Evolutionary conservation across 2,797 vertebrate genomes (phyloP), one percentile per base, ranked within the genome.

Genomic region (Peromyscus melanophrys): DNA sequence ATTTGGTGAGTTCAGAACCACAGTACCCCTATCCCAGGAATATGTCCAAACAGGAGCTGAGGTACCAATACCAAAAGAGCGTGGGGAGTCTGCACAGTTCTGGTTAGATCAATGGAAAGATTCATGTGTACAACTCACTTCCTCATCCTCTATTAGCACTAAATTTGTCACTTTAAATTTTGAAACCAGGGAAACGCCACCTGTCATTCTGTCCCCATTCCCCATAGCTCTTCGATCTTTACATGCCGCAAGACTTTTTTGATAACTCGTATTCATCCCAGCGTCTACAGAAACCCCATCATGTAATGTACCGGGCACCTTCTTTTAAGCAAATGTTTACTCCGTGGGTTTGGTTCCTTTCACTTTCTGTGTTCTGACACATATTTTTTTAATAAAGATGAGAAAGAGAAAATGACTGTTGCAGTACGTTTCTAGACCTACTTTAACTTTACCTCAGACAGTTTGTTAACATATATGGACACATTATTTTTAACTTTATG

Each of bases 401-500:
- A 99, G 98, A 99, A 98, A 99, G 98, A 98, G 96, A 98, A 99
- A 99, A 98, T 98, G 99, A 99, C 98, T 99, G 99, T 99, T 99
- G 99, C 99, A 99, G 99, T 99, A 99, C 99, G 98, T 99, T 99
- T 99, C 99, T 99, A 99, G 99, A 99, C 99, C 99, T 99, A 98
- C 99, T 99, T 99, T 99, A 99, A 99, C 99, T 99, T 99, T 99
- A 99, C 99, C 99, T 99, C 99, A 99, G 99, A 99, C 98, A 99
- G 99, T 99, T 99, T 99, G 99, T 99, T 99, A 99, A 99, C 99
- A 99, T 99, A 98, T 89, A 98, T 98, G 99, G 98, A 99, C 99
- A 99, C 99, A 97, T 99, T 99, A 99, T 99, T 99, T 99, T 99
- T 99, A 99, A 99, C 99, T 99, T 99, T 98, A 99, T 99, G 99